Evolutionary conservation across 1,140 invertebrate species (phyloP).

Genomic region (Zaprionus capensis): DNA sequence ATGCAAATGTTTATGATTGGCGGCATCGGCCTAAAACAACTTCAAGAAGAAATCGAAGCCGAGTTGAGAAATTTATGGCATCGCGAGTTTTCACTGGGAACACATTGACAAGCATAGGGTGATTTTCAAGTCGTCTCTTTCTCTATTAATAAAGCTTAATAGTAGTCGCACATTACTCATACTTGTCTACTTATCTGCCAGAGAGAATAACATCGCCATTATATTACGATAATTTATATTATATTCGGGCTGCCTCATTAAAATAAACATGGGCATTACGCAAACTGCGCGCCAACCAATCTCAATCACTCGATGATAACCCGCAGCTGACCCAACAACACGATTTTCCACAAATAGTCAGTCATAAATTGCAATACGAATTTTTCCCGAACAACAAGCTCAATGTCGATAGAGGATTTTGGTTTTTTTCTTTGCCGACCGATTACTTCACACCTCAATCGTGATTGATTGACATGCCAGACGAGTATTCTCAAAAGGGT

Average conservation of each 20-base stretch:
- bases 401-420: conserved; percentile 22
- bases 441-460: conserved; percentile 41
- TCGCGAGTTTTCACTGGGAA: conserved; percentile 13
- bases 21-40: conserved; percentile 30
- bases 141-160: conserved; percentile 61
- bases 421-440: conserved; percentile 1
- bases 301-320: conserved; percentile 48
- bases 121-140: background rate
- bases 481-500: conserved; percentile 11
- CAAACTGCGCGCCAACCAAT: conserved; percentile 17
- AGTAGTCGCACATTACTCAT: conserved; percentile 50
- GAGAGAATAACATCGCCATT: conserved; percentile 21
- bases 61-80: conserved; percentile 21
- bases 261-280: conserved; percentile 49
- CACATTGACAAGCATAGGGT: background rate
- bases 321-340: conserved; percentile 51
- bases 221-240: conserved; percentile 49
- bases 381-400: conserved; percentile 22
- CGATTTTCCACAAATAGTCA: conserved; percentile 34
- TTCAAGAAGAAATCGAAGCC: conserved; percentile 21
- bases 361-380: conserved; percentile 34
- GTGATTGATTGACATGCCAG: conserved; percentile 38
- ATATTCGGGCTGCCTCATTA: conserved; percentile 53
- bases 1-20: conserved; percentile 76
- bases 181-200: conserved; percentile 62